Evolutionary conservation across 2,888 invertebrate genomes (phyloP), one percentile per base, ranked within the genome.

Genomic region (Acleris cristana): DNA sequence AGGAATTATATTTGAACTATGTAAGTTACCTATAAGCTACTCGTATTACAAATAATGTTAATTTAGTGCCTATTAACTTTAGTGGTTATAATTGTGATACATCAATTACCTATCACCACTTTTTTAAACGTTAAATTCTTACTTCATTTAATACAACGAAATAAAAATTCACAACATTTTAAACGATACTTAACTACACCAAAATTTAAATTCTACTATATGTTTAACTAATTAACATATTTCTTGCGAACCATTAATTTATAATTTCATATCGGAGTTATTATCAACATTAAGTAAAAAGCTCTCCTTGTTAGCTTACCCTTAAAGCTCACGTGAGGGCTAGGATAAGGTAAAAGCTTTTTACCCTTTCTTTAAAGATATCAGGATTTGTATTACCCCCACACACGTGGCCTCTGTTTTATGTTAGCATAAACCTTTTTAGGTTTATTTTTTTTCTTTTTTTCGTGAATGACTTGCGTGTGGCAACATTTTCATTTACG

Each of bases 271-370:
- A n/a, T 14, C 34, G 12, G 12, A 45, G n/a, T 6, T 45, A 45
- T n/a, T 45, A 45, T 8, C 6, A 48, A 48, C 1, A 1, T 8
- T 8, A n/a, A 48, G 16, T 48, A 48, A 48, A 18, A 48, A 48
- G 18, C 48, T 30, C 23, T 18, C 30, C 54, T 8, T 54, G 40
- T 26, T 49, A 16, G 30, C 74, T 75, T 66, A 70, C 72, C 76
- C 74, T 74, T 71, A 71, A 75, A 73, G 71, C 74, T 82, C 73
- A 79, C 80, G 79, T 79, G 78, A 78, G 69, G 64, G 74, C 71
- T 72, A 75, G 74, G 76, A 80, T 77, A 81, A 80, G 72, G 73
- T 77, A 79, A 82, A 81, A 82, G 77, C 76, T 79, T 80, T 82
- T 74, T 60, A 62, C 74, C 77, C 80, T 79, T 79, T 77, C 74